Conservation (phyloP, 1,140 invertebrate genomes). For the Drosophila elegans region DNA sequence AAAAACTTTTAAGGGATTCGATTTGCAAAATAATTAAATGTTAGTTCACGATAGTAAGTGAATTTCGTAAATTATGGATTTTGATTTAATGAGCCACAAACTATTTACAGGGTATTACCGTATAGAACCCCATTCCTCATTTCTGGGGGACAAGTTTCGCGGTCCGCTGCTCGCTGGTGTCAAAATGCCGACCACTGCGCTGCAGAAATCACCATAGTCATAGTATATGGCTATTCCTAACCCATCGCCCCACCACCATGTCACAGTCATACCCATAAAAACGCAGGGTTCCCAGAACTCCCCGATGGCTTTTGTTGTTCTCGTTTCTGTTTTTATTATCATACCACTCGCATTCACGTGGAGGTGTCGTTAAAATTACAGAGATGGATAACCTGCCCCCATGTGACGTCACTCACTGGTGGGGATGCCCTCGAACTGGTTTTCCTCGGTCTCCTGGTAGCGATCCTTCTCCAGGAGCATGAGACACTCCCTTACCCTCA, state of each 20-base stretch:
- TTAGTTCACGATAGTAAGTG: too few relatives aligned
- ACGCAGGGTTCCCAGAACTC: slow-evolving; percentile 44
- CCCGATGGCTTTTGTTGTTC: slow-evolving; percentile 18
- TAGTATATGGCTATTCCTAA: slow-evolving; percentile 6
- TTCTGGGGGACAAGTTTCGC: slow-evolving; percentile 22
- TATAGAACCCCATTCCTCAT: not conserved
- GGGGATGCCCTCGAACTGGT: not conserved
- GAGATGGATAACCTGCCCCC: slow-evolving; percentile 3
- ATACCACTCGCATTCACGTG: slow-evolving; percentile 4
- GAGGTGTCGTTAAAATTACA: slow-evolving; percentile 19
- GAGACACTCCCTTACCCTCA: slow-evolving; percentile 46
- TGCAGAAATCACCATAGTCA: slow-evolving; percentile 16
- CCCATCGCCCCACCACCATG: slow-evolving; percentile 20
- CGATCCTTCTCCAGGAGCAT: slow-evolving; percentile 46
- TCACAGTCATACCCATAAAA: slow-evolving; percentile 14
- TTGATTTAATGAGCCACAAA: too few relatives aligned
- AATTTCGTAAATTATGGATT: too few relatives aligned
- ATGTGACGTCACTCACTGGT: slow-evolving; percentile 34
- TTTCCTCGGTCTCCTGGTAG: not conserved
- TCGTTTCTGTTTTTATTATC: slow-evolving; percentile 38
- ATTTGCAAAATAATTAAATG: too few relatives aligned
- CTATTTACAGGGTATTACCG: slow-evolving; percentile 4
- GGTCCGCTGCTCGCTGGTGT: slow-evolving; percentile 47
- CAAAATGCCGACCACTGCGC: slow-evolving; percentile 41
- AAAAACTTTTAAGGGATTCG: too few relatives aligned